Evolutionary conservation across 2,797 vertebrate species (phyloP), one percentile per base, ranked within the genome.

Genomic region (Mallotus villosus): DNA sequence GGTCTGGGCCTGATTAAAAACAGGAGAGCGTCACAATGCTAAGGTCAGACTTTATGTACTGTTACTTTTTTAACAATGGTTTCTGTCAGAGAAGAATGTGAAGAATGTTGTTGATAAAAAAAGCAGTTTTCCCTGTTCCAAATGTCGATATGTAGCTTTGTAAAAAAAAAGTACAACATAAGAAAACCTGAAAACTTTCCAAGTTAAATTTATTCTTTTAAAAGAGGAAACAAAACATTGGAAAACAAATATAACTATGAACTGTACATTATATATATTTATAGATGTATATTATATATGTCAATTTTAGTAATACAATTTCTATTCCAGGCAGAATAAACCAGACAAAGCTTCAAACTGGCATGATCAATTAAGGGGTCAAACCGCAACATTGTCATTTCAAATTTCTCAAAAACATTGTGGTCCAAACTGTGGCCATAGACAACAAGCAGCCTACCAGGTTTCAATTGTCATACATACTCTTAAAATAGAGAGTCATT

Each of bases 131-230:
- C 53, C 60, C 14, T 41, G n/a, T n/a, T 55, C 51, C 21, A 29
- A 53, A 14, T 37, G 65, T 65, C 7, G 2, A 41, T 46, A 14
- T 59, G 0, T 65, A 70, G 21, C 22, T 3, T 59, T 11, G 24
- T 59, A 25, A 32, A 19, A 53, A 66, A 19, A 37, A 69, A 32
- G 73, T 78, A 24, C 32, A 46, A 46, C 14, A 14, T 12, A 76
- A 8, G 63, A 61, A 53, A 14, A 53, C 21, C 9, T 9, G 37
- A 41, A 84, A 83, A 81, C 53, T 63, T 87, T 85, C 81, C 25
- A 83, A 85, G 85, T 88, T 90, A 85, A 80, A 87, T 93, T 92
- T 92, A 88, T 92, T 93, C 76, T 79, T 74, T 68, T 58, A 68
- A 34, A 57, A 57, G 32, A 72, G 74, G 71, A 82, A 82, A 69